phyloP scores from a whole-genome alignment of 2,797 vertebrate genomes.

The Ceryle rudis region DNA sequence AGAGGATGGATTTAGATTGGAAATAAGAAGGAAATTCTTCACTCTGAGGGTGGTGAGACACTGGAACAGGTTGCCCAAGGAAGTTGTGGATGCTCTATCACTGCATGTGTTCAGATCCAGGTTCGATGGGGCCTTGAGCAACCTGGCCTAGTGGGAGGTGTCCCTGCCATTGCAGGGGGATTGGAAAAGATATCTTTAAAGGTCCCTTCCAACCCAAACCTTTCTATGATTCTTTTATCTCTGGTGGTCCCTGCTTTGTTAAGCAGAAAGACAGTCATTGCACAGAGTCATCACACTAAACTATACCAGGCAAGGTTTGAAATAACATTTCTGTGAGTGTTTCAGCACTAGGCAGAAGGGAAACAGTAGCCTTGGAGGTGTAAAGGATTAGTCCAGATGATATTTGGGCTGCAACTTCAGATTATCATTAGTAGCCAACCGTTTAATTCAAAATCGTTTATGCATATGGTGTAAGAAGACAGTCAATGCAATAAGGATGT shows the following conservation, averaged over 20 bases:
- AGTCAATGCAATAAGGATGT: neutral
- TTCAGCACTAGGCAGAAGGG: neutral
- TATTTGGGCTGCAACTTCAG: neutral
- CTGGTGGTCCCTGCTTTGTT: neutral
- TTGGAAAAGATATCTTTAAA: too few relatives aligned
- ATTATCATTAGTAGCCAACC: neutral
- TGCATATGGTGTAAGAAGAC: neutral
- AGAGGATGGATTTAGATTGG: too few relatives aligned
- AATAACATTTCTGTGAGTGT: neutral
- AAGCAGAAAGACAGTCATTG: neutral
- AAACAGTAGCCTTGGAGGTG: neutral
- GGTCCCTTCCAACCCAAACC: too few relatives aligned
- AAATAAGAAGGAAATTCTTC: too few relatives aligned
- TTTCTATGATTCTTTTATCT: neutral
- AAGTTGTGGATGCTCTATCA: too few relatives aligned
- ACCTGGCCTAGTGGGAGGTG: too few relatives aligned
- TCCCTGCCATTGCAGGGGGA: too few relatives aligned
- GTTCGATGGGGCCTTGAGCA: too few relatives aligned
- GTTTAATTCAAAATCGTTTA: neutral
- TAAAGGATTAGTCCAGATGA: neutral
- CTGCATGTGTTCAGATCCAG: too few relatives aligned
- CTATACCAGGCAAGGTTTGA: neutral
- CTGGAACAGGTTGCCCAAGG: too few relatives aligned
- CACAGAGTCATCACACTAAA: neutral
- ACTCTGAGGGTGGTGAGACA: too few relatives aligned